These are phyloP conservation scores for Cephus pulcher DNA, from an alignment of 2,888 invertebrate genomes.

Conservation along the genomic window DNA sequence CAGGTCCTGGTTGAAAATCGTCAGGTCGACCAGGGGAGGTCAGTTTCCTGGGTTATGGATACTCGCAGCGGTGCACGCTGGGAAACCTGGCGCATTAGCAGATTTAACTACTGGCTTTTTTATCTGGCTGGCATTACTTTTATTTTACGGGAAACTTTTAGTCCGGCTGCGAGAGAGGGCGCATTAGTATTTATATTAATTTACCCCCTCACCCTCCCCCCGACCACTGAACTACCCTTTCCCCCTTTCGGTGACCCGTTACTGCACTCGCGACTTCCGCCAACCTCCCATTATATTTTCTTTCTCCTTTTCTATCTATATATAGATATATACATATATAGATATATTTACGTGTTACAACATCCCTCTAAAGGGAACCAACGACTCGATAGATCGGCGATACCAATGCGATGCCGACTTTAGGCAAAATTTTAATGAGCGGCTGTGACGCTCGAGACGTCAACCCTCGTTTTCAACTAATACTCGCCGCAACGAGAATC, in stretches of 20 bases:
- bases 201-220: background rate
- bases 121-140: slow-evolving; percentile 43
- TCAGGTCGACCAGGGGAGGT: background rate
- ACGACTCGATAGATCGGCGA: background rate
- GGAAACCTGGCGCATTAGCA: slow-evolving; percentile 41
- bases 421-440: slow-evolving; percentile 1
- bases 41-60: background rate
- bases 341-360: background rate
- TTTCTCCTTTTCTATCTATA: background rate
- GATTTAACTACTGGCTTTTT: slow-evolving; percentile 47
- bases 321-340: background rate
- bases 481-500: background rate
- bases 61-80: background rate
- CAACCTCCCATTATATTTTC: slow-evolving; percentile 1
- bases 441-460: background rate
- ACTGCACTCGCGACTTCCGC: background rate
- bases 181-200: slow-evolving; percentile 7
- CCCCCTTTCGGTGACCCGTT: background rate
- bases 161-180: background rate
- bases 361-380: background rate
- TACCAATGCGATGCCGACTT: background rate
- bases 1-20: background rate
- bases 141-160: slow-evolving; percentile 31
- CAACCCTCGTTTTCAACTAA: background rate
- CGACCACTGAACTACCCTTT: background rate